Percentiles rank a stretch among this genome's conserved stretches.
phyloP scores from a whole-genome alignment of 1,140 invertebrate genomes.

The Ostrea denselamellosa region DNA sequence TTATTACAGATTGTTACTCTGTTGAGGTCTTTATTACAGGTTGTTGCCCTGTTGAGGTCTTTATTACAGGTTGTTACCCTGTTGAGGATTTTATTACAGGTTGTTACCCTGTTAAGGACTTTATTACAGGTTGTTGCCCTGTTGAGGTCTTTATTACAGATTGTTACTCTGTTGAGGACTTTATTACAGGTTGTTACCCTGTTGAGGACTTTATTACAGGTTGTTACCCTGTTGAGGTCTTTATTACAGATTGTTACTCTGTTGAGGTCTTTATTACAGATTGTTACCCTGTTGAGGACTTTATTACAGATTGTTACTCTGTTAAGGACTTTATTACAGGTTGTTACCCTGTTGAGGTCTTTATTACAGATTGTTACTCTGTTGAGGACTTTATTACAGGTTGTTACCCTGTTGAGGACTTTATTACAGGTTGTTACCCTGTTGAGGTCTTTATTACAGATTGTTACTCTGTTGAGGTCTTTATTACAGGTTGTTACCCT shows the following conservation, averaged over 20 bases:
- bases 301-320: constrained; percentile 66
- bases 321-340: too few species aligned
- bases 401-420: constrained; percentile 59
- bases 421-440: constrained; percentile 60
- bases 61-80: constrained; percentile 60
- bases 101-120: constrained; percentile 59
- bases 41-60: constrained; percentile 58
- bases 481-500: constrained; percentile 60
- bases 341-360: constrained; percentile 61
- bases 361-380: constrained; percentile 66
- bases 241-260: constrained; percentile 66
- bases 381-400: too few species aligned
- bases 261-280: too few species aligned
- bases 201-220: constrained; percentile 59
- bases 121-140: constrained; percentile 60
- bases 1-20: constrained; percentile 66
- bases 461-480: too few species aligned
- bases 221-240: constrained; percentile 61
- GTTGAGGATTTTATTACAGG: constrained; percentile 62
- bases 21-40: too few species aligned
- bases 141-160: constrained; percentile 65
- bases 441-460: constrained; percentile 65
- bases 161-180: too few species aligned
- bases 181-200: constrained; percentile 60
- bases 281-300: constrained; percentile 61